Percentiles rank a stretch among this genome's conserved stretches.
phyloP scores from a whole-genome alignment of 1,140 invertebrate genomes.

The Lepidurus apus region DNA sequence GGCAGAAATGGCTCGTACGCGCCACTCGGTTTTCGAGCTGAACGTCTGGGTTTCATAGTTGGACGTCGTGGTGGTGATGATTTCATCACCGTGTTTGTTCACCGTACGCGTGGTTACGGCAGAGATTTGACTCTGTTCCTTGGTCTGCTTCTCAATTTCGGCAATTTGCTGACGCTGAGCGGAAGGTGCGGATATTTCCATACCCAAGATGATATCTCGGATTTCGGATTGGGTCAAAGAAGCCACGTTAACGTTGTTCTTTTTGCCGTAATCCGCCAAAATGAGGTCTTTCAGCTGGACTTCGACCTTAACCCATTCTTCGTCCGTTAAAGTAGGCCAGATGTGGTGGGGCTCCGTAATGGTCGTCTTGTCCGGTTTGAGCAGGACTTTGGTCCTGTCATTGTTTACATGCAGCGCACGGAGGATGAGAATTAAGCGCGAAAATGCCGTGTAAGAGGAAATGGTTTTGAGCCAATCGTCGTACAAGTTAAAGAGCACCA shows the following conservation, averaged over 20 bases:
- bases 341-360: constrained; percentile 99
- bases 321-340: constrained; percentile 94
- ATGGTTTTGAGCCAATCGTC: constrained; percentile 99
- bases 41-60: constrained; percentile 99
- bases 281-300: constrained; percentile 97
- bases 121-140: constrained; percentile 96
- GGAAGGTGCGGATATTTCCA: constrained; percentile 99
- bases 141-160: constrained; percentile 99
- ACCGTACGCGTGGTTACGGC: constrained; percentile 96
- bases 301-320: constrained; percentile 99
- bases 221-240: constrained; percentile 98
- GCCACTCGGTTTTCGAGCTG: constrained; percentile 97
- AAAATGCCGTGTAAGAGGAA: constrained; percentile 94
- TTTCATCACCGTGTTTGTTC: constrained; percentile 99
- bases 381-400: constrained; percentile 94
- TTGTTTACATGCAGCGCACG: constrained; percentile 98
- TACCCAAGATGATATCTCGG: constrained; percentile 97
- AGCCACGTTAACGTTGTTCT: constrained; percentile 99
- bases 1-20: constrained; percentile 94
- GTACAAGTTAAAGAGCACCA: constrained; percentile 99
- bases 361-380: constrained; percentile 98
- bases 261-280: constrained; percentile 98
- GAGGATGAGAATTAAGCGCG: constrained; percentile 91
- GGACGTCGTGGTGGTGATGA: constrained; percentile 96
- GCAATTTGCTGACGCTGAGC: constrained; percentile 98